Percentiles rank a stretch among this genome's conserved stretches.
Evolutionary conservation across 2,888 invertebrate genomes (phyloP).

Genomic region (Apamea monoglypha): DNA sequence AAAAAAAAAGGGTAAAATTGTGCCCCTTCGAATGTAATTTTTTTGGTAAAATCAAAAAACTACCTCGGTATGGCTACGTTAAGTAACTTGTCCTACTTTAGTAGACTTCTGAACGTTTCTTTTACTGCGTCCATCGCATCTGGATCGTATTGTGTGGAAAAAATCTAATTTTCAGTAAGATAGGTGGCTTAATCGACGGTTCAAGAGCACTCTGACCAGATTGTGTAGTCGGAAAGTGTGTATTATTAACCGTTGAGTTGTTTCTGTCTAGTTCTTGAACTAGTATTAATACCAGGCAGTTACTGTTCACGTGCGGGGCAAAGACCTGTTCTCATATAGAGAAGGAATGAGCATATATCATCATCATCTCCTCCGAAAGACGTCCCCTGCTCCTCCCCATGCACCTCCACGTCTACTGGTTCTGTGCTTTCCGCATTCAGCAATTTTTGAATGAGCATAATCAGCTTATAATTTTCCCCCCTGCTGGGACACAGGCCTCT

Average conservation of each 20-base stretch:
- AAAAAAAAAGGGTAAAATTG: too few relatives aligned
- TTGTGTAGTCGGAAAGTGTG: constrained; percentile 34
- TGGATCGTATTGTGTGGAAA: constrained; percentile 51
- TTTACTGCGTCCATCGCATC: neutral
- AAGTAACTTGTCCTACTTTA: neutral
- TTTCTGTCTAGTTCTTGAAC: constrained; percentile 17
- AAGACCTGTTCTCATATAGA: neutral
- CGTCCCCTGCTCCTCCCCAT: too few relatives aligned
- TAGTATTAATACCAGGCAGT: neutral
- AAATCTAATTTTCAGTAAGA: constrained; percentile 62
- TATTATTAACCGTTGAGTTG: constrained; percentile 21
- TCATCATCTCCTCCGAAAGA: too few relatives aligned
- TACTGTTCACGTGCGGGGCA: neutral
- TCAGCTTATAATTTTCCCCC: neutral
- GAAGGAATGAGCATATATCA: neutral
- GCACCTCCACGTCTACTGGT: too few relatives aligned
- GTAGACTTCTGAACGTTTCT: constrained; percentile 16
- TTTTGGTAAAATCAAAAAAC: neutral
- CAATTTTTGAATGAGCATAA: neutral
- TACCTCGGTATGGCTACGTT: neutral
- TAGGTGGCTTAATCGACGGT: constrained; percentile 54
- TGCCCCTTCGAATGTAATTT: too few relatives aligned
- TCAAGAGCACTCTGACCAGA: constrained; percentile 49
- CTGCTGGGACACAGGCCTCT: neutral
- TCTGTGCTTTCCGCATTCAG: too few relatives aligned